Base-by-base conservation (phyloP, 2,888 invertebrate species). In the Rhingia campestris region DNA sequence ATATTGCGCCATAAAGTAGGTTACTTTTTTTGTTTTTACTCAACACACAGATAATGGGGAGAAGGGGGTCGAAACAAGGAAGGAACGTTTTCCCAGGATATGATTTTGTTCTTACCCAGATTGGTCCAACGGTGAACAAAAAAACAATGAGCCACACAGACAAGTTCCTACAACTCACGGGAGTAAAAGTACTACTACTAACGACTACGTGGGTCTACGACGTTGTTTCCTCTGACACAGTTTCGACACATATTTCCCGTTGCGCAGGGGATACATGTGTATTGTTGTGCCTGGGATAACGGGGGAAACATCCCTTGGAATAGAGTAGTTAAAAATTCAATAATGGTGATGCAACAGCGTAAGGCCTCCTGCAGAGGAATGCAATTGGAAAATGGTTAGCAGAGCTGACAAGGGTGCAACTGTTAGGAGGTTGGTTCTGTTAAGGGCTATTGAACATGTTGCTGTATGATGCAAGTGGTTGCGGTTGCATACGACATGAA, bases 81-180 rank as follows among this genome's bases (percentile, higher is more conserved):
- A 30, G 49, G 43, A 30, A 59, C 35, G 33, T 37, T 41, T 54
- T 76, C 14, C 59, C 59, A 76, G 81, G 76, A 81, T 76, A 10
- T 49, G 54, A 56, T 81, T 72, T 54, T 81, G 14, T 74, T 75
- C 84, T 84, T 80, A 84, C 84, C 84, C 79, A 84, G 84, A 14
- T 64, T 84, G 79, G 59, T 37, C 43, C 39, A 10, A 72, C 22
- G 2, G 22, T 22, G 22, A 22, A 22, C 22, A 2, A 61, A 84
- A 54, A 66, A 51, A 45, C 9, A 61, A 84, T 59, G 10, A 37
- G 32, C 7, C 43, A 47, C 10, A 41, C n/a, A 47, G 12, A 12
- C 22, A 47, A 49, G 51, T 63, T 64, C 47, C 14, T 77, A 82
- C 69, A 70, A 74, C 77, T 80, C 74, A 59, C 75, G 64, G 56